Evolutionary conservation across 1,140 invertebrate species (phyloP), one percentile per base, ranked within the genome.

Genomic region (Aphaenogaster floridana): DNA sequence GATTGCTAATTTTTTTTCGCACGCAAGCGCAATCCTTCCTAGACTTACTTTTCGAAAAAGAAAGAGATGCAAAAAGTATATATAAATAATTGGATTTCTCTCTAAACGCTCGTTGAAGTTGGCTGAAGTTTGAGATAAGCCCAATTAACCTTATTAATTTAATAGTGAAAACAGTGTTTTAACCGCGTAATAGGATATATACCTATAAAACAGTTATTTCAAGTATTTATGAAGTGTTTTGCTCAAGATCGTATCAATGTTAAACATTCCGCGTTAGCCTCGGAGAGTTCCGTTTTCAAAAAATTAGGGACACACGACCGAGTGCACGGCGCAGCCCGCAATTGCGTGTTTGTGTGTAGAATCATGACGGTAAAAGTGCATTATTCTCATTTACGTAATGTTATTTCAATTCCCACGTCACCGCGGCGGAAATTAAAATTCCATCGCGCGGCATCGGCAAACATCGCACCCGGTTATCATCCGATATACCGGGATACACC

Each of bases 381-480:
- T 61, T 61, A 39, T 71, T 76, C 17, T 21, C 17, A 74, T 83
- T 83, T 61, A 74, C 80, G 80, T 61, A 83, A 83, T 61, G 69
- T 76, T 84, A 84, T 76, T 84, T 74, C 80, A 57, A 84, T 84
- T 84, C 80, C 69, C 80, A 76, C 80, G 80, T 76, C 69, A 50
- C 42, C 80, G 69, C n/a, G 80, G 80, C 69, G 54, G 69, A 84
- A 84, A 84, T 84, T 84, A 84, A 84, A 84, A 61, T 76, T 48
- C 80, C 42, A 76, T 76, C 57, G 69, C 69, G n/a, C 80, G 80
- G 54, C 54, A 61, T 84, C 80, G 48, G 66, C 52, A 81, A 81
- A 81, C 80, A 83, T 76, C 69, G 45, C 68, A 76, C 48, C 66
- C 78, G 42, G 42, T 63, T 61, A 84, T 74, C 80, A 84, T 74